Percentiles rank a stretch among this genome's conserved stretches.
Conservation (phyloP, 2,113 vertebrate species). For the Alligator sinensis region DNA sequence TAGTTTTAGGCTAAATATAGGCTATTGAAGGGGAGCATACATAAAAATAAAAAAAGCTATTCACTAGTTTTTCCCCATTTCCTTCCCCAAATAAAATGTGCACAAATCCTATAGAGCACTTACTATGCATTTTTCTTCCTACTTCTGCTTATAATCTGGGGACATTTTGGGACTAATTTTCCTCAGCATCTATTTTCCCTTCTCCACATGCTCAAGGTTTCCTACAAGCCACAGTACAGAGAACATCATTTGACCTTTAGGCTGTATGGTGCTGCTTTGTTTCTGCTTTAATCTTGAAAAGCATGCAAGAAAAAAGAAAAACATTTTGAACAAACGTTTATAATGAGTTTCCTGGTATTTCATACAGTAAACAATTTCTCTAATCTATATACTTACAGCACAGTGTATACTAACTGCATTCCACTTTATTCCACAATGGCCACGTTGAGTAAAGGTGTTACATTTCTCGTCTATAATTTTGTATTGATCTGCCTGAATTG, state of each 20-base stretch:
- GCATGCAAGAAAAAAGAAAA: neutral
- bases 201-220: neutral
- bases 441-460: too few relatives aligned
- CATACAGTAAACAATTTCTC: neutral
- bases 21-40: neutral
- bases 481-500: neutral
- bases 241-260: neutral
- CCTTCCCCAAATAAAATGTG: neutral
- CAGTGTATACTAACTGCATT: neutral
- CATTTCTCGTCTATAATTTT: neutral
- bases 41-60: neutral
- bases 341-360: too few relatives aligned
- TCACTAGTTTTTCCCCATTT: neutral
- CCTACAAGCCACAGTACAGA: neutral
- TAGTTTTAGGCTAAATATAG: neutral
- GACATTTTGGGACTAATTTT: neutral
- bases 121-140: neutral
- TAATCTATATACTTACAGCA: rapidly evolving
- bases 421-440: too few relatives aligned
- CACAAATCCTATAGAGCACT: neutral
- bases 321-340: rapidly evolving
- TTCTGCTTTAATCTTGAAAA: neutral
- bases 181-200: neutral
- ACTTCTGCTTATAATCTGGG: neutral
- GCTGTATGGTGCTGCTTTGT: neutral